These are phyloP conservation scores for Gymnorhina tibicen DNA, from an alignment of 2,113 vertebrate genomes.

Conservation along the genomic window DNA sequence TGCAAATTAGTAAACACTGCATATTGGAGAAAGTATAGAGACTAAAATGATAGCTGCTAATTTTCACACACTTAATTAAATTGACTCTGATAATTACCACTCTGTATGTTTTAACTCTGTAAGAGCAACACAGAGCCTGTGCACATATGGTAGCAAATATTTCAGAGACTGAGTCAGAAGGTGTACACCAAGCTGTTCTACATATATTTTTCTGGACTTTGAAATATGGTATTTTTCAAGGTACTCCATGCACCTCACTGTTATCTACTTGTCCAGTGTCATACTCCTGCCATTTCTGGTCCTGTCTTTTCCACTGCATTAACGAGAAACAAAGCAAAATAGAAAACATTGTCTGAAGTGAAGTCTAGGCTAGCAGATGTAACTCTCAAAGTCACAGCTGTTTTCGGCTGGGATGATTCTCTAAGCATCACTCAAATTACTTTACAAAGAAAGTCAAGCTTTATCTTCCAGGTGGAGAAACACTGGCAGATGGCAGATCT, in stretches of 20 bases:
- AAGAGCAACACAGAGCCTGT: background rate
- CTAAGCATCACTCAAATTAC: background rate
- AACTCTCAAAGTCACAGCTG: background rate
- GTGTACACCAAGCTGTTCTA: background rate
- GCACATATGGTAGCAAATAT: background rate
- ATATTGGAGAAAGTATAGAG: constrained; percentile 50
- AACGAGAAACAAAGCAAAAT: background rate
- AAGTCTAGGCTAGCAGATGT: background rate
- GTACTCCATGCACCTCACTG: background rate
- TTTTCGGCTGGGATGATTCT: background rate
- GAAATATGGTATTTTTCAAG: background rate
- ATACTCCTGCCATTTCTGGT: background rate
- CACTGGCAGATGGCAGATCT: background rate
- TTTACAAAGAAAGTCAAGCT: background rate
- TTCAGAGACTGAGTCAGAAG: background rate
- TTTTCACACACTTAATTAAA: constrained; percentile 32
- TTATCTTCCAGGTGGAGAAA: background rate
- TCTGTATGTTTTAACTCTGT: background rate
- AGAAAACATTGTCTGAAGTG: background rate
- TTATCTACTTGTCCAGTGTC: background rate
- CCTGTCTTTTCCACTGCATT: background rate
- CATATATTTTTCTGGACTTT: background rate
- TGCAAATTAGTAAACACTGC: background rate
- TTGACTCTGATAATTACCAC: constrained; percentile 5
- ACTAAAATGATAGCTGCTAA: constrained; percentile 17